Conservation (phyloP, 2,888 invertebrate genomes). For the Orthonevra nobilis region DNA sequence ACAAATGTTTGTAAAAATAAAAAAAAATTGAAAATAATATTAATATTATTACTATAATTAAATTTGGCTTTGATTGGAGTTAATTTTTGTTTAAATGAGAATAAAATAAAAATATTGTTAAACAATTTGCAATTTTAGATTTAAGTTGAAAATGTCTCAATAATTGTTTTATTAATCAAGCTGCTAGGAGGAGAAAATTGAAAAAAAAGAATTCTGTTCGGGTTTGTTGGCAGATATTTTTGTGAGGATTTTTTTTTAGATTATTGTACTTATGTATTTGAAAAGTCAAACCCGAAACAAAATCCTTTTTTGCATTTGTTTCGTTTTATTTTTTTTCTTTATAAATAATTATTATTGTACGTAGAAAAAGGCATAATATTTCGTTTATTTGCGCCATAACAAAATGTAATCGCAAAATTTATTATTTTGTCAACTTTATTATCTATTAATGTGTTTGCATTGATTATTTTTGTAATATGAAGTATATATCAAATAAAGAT, state of each 20-base stretch:
- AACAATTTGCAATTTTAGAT: constrained; percentile 38
- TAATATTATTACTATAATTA: too few relatives aligned
- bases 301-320: constrained; percentile 51
- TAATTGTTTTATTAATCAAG: not conserved
- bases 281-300: constrained; percentile 57
- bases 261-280: constrained; percentile 56
- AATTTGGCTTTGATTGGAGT: constrained; percentile 26
- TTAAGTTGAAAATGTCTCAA: constrained; percentile 40
- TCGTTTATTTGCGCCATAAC: constrained; percentile 54
- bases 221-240: constrained; percentile 48
- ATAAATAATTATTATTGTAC: constrained; percentile 18
- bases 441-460: constrained; percentile 45
- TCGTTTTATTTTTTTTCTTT: constrained; percentile 23
- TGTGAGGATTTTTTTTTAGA: constrained; percentile 19
- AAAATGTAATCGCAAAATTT: constrained; percentile 61
- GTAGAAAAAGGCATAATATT: constrained; percentile 35
- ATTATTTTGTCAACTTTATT: constrained; percentile 53
- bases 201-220: constrained; percentile 66
- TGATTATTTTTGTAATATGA: constrained; percentile 50
- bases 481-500: constrained; percentile 61
- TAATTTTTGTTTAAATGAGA: constrained; percentile 22
- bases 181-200: too few relatives aligned
- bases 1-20: constrained; percentile 52
- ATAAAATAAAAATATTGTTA: not conserved
- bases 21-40: too few relatives aligned